A percentile compares a stretch with the other conserved stretches of the same genome.
These are phyloP conservation scores for Aleiodes alternator DNA, from an alignment of 2,888 invertebrate genomes.

Conservation along the genomic window DNA sequence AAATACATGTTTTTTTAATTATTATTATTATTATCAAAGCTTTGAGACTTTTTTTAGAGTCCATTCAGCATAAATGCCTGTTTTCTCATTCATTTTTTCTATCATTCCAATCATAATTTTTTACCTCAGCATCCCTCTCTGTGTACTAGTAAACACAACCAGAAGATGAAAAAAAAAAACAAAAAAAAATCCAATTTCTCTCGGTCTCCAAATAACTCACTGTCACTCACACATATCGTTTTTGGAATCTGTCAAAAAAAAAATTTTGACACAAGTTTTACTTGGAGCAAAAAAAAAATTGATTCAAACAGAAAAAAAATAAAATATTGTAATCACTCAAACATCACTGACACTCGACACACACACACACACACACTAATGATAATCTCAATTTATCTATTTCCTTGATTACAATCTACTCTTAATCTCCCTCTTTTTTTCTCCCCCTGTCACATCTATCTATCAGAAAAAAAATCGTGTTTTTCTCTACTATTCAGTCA, in stretches of 20 bases:
- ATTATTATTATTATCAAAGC: not conserved
- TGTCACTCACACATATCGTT: conserved; percentile 43
- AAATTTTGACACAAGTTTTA: conserved; percentile 31
- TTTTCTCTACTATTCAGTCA: too few species aligned
- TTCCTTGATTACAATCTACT: conserved; percentile 32
- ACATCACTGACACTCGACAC: conserved; percentile 42
- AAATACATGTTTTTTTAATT: too few species aligned
- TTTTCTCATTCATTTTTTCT: too few species aligned
- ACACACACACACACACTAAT: not conserved
- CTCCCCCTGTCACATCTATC: too few species aligned
- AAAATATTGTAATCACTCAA: conserved; percentile 19
- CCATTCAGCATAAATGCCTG: too few species aligned
- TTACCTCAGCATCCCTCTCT: not conserved
- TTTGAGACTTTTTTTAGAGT: too few species aligned
- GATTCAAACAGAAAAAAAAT: not conserved
- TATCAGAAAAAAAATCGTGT: too few species aligned
- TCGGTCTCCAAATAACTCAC: conserved; percentile 32
- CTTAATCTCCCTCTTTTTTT: too few species aligned
- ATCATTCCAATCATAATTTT: conserved; percentile 18
- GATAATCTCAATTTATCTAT: conserved; percentile 13
- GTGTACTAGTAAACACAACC: not conserved
- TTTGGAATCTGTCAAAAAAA: conserved; percentile 42
- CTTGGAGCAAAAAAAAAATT: not conserved
- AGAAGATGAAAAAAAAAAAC: too few species aligned
- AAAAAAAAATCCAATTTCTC: conserved; percentile 9